phyloP scores from a whole-genome alignment of 1,140 invertebrate species.

The Cheumatopsyche charites region DNA sequence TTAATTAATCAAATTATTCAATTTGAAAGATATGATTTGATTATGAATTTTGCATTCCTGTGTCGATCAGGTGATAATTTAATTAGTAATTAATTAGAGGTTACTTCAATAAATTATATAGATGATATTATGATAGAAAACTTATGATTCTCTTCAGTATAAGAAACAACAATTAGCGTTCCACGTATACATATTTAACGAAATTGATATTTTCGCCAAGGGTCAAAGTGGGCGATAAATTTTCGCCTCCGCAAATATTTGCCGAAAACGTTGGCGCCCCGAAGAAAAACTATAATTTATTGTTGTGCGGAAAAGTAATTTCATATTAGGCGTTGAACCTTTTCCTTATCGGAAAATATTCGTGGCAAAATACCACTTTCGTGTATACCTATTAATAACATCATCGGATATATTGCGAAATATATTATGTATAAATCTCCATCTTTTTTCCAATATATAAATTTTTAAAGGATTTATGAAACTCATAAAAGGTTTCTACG shows the following conservation, averaged over 20 bases:
- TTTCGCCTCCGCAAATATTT: constrained; percentile 13
- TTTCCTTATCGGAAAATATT: constrained; percentile 22
- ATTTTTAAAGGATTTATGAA: no score
- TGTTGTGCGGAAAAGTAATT: constrained; percentile 26
- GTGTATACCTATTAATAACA: constrained; percentile 18
- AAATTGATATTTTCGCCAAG: not conserved
- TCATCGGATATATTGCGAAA: not conserved
- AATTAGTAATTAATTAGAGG: no score
- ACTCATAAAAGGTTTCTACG: no score
- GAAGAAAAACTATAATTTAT: constrained; percentile 26
- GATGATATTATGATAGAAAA: no score
- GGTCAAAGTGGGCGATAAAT: constrained; percentile 4
- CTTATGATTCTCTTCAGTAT: not conserved
- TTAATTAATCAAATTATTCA: no score
- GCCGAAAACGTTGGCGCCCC: not conserved
- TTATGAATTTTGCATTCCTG: no score
- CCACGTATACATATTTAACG: not conserved
- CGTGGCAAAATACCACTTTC: not conserved
- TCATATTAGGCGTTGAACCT: constrained; percentile 20
- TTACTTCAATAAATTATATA: no score
- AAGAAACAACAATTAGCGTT: not conserved
- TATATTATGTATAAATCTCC: not conserved
- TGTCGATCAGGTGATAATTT: no score
- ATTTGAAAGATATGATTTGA: no score
- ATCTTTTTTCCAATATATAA: no score